Conservation (phyloP, 92 coral and sea anemone species). For the Meandrina meandrites region DNA sequence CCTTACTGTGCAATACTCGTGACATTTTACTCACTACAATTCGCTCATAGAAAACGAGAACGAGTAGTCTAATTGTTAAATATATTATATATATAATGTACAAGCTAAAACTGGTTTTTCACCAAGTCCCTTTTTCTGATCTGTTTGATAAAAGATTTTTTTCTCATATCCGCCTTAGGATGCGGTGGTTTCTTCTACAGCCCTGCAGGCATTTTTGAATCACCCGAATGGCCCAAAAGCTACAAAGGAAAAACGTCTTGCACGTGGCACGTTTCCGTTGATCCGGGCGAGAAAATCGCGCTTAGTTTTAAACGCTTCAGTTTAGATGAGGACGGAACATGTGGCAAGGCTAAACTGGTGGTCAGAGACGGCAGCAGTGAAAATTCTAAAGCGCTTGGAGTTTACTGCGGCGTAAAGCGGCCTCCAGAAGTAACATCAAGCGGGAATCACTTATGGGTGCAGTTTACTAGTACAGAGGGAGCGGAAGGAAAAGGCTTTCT, state of each 20-base stretch:
- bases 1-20: too few relatives aligned
- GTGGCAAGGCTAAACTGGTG: conserved; percentile 66
- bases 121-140: too few relatives aligned
- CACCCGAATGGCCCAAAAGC: conserved; percentile 80
- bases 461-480: conserved; percentile 61
- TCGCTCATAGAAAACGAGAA: too few relatives aligned
- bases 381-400: conserved; percentile 58
- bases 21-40: too few relatives aligned
- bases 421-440: conserved; percentile 61
- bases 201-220: conserved; percentile 62
- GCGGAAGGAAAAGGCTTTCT: conserved; percentile 78
- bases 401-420: conserved; percentile 71
- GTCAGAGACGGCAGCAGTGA: conserved; percentile 63
- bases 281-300: conserved; percentile 53
- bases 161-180: not conserved
- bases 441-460: conserved; percentile 58
- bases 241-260: conserved; percentile 72
- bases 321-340: conserved; percentile 65
- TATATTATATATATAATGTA: too few relatives aligned
- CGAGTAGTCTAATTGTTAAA: too few relatives aligned
- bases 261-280: conserved; percentile 65
- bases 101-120: too few relatives aligned
- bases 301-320: conserved; percentile 69
- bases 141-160: too few relatives aligned
- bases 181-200: conserved; percentile 69